phyloP scores from a whole-genome alignment of 2,888 invertebrate species.

The Lepidonotus clava region DNA sequence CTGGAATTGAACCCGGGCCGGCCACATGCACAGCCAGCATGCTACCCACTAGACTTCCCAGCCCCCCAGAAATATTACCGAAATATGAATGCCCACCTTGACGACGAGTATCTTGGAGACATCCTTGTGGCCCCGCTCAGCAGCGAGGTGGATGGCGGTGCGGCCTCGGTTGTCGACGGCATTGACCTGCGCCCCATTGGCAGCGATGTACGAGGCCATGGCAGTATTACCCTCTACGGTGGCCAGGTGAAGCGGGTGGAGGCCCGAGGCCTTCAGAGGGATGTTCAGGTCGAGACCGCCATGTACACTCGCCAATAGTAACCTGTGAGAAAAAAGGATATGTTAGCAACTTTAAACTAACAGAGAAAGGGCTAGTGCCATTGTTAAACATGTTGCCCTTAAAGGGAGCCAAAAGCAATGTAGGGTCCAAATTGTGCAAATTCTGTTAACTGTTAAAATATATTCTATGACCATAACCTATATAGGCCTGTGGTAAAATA shows the following conservation, averaged over 20 bases:
- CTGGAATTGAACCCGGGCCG: too few species aligned
- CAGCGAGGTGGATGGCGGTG: slow-evolving; percentile 59
- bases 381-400: too few species aligned
- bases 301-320: slow-evolving; percentile 19
- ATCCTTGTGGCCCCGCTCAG: slow-evolving; percentile 54
- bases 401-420: too few species aligned
- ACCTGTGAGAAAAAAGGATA: too few species aligned
- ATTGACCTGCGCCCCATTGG: slow-evolving; percentile 59
- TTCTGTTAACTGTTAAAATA: too few species aligned
- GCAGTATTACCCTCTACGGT: slow-evolving; percentile 55
- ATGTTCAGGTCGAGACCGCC: slow-evolving; percentile 55
- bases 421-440: too few species aligned
- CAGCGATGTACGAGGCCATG: slow-evolving; percentile 60
- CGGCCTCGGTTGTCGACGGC: slow-evolving; percentile 20
- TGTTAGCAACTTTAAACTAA: neutral
- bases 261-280: slow-evolving; percentile 53
- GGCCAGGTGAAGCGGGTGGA: slow-evolving; percentile 60
- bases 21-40: too few species aligned
- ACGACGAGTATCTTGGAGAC: slow-evolving; percentile 57
- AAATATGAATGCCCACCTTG: slow-evolving; percentile 45
- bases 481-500: too few species aligned
- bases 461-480: too few species aligned
- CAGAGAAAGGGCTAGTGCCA: too few species aligned
- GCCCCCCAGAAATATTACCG: too few species aligned
- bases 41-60: too few species aligned